Conservation (phyloP, 2,888 invertebrate genomes). For the Stramonita haemastoma region DNA sequence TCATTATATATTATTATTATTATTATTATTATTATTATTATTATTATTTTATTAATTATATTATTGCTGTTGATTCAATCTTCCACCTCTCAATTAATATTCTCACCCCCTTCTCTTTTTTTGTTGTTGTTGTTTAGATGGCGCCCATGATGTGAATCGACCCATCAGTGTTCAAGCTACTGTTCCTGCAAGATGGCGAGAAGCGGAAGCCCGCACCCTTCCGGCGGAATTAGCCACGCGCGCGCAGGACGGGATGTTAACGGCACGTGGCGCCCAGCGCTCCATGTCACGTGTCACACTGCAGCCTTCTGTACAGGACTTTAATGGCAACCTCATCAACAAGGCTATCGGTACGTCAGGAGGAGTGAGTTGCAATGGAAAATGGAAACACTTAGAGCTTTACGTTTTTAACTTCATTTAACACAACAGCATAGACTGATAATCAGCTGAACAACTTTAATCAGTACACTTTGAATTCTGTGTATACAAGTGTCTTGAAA, state of each 20-base stretch:
- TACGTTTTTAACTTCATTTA: too few species aligned
- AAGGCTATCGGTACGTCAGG: slow-evolving; percentile 12
- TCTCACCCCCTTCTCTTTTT: neutral
- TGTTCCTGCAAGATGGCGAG: neutral
- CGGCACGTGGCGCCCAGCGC: slow-evolving; percentile 19
- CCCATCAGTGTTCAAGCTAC: neutral
- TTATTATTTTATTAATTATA: too few species aligned
- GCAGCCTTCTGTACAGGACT: slow-evolving; percentile 36
- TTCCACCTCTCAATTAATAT: too few species aligned
- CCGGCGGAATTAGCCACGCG: neutral
- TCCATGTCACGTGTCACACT: slow-evolving; percentile 17
- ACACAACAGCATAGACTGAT: neutral
- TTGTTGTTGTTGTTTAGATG: too few species aligned
- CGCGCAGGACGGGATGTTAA: neutral
- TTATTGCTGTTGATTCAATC: too few species aligned
- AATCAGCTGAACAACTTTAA: neutral
- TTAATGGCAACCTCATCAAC: slow-evolving; percentile 37
- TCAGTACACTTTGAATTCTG: neutral
- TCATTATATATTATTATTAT: too few species aligned
- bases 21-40: too few species aligned
- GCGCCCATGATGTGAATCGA: neutral
- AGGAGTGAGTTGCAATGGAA: neutral
- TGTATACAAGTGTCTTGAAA: too few species aligned
- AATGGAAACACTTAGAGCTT: too few species aligned
- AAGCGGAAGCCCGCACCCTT: neutral